phyloP scores from a whole-genome alignment of 2,888 invertebrate genomes.

The Mallateleia sp. region DNA sequence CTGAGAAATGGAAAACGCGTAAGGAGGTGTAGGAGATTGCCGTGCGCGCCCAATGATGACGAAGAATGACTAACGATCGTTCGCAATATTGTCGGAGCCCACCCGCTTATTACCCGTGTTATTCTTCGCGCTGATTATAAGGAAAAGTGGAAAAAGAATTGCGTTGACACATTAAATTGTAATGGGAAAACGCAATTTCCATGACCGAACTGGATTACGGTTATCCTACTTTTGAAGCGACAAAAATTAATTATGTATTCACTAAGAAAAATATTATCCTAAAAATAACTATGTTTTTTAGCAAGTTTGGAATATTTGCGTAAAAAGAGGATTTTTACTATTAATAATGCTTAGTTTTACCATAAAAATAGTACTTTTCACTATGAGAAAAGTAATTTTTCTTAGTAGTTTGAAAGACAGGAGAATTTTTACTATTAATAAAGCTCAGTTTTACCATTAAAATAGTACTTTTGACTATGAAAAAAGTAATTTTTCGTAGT shows the following conservation, averaged over 20 bases:
- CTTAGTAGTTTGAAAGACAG: too few relatives aligned
- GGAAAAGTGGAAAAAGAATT: constrained; percentile 24
- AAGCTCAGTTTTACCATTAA: too few relatives aligned
- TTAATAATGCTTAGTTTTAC: too few relatives aligned
- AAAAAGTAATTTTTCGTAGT: too few relatives aligned
- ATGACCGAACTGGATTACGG: neutral
- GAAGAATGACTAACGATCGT: constrained; percentile 25
- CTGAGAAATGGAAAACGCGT: constrained; percentile 41
- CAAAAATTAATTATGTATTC: constrained; percentile 14
- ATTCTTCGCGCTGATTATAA: constrained; percentile 15
- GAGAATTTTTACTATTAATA: too few relatives aligned
- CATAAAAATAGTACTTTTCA: too few relatives aligned
- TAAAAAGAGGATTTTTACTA: too few relatives aligned
- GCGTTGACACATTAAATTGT: constrained; percentile 26
- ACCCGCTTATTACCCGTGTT: constrained; percentile 46
- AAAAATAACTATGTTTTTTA: too few relatives aligned
- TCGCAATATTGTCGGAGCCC: constrained; percentile 11
- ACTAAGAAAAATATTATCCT: neutral
- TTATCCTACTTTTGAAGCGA: neutral
- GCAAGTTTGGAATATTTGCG: too few relatives aligned
- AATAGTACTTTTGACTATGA: too few relatives aligned
- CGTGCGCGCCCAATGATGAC: constrained; percentile 12
- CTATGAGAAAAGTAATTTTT: too few relatives aligned
- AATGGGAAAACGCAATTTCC: constrained; percentile 17
- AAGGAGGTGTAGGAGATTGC: constrained; percentile 34